Evolutionary conservation across 2,888 invertebrate species (phyloP).

Genomic region (Andrena marginata): DNA sequence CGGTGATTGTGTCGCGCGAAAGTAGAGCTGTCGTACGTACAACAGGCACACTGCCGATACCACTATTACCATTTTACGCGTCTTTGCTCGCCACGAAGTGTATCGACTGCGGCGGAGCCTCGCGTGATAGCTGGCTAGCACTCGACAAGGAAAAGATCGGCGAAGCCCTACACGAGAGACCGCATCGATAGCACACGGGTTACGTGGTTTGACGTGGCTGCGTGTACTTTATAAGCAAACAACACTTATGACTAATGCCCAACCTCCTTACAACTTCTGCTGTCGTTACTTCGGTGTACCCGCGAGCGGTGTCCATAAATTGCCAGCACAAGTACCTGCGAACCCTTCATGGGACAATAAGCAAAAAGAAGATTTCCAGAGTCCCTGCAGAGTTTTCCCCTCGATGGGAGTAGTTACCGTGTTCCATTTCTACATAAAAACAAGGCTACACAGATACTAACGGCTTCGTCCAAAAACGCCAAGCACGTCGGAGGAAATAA

Average conservation of each 20-base stretch:
- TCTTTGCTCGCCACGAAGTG: conserved; percentile 35
- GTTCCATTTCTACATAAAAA: too few relatives aligned
- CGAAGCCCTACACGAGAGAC: conserved; percentile 38
- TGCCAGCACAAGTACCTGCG: neutral
- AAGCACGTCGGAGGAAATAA: neutral
- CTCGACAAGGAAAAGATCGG: conserved; percentile 42
- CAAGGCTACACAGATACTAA: too few relatives aligned
- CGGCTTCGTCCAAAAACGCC: too few relatives aligned
- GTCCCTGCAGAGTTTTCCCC: too few relatives aligned
- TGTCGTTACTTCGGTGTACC: conserved; percentile 6
- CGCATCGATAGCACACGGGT: conserved; percentile 49
- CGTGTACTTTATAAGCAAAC: conserved; percentile 53
- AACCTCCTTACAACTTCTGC: conserved; percentile 16
- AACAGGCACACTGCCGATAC: neutral
- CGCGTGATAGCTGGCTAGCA: conserved; percentile 47
- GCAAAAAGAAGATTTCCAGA: too few relatives aligned
- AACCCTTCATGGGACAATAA: neutral
- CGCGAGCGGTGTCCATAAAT: conserved; percentile 7
- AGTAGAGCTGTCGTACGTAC: neutral
- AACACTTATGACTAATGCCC: conserved; percentile 43
- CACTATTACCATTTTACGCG: conserved; percentile 7
- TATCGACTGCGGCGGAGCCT: conserved; percentile 46
- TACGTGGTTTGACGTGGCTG: conserved; percentile 22
- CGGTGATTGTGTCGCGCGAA: neutral
- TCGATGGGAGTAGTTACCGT: too few relatives aligned